These are phyloP conservation scores for Amblyteles armatorius DNA, from an alignment of 2,888 invertebrate species.

Conservation along the genomic window DNA sequence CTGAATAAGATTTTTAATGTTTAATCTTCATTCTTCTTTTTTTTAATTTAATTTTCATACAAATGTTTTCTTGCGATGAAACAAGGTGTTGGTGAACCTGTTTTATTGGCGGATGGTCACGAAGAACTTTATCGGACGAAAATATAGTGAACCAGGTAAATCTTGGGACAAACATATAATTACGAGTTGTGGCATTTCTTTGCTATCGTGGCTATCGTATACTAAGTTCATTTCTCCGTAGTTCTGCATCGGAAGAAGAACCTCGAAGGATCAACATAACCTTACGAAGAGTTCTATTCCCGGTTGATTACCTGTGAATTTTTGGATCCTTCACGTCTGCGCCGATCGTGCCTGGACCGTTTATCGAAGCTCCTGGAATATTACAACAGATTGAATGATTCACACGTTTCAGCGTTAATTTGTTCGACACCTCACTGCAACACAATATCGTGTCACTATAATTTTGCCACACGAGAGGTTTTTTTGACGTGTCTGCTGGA, in stretches of 20 bases:
- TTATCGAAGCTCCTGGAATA: slow-evolving; percentile 11
- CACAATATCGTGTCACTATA: not conserved
- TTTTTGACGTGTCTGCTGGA: not conserved
- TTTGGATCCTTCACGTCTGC: not conserved
- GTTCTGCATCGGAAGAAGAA: not conserved
- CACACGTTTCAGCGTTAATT: not conserved
- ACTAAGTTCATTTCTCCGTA: not conserved
- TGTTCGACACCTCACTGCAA: not conserved
- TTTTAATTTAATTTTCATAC: not conserved
- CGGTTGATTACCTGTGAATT: not conserved
- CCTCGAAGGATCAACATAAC: slow-evolving; percentile 19
- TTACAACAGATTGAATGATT: not conserved
- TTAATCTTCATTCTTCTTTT: not conserved
- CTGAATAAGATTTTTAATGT: slow-evolving; percentile 24
- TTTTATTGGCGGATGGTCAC: not conserved
- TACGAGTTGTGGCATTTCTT: slow-evolving; percentile 1
- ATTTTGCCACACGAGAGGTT: not conserved
- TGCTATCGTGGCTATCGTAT: not conserved
- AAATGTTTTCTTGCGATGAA: not conserved
- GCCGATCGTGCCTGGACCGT: not conserved
- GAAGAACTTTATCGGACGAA: not conserved
- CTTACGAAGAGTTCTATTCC: not conserved
- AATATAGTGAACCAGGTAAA: not conserved
- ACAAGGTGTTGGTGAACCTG: not conserved
- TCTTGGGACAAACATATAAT: not conserved